phyloP scores from a whole-genome alignment of 2,797 vertebrate genomes.

The Liasis olivaceus region DNA sequence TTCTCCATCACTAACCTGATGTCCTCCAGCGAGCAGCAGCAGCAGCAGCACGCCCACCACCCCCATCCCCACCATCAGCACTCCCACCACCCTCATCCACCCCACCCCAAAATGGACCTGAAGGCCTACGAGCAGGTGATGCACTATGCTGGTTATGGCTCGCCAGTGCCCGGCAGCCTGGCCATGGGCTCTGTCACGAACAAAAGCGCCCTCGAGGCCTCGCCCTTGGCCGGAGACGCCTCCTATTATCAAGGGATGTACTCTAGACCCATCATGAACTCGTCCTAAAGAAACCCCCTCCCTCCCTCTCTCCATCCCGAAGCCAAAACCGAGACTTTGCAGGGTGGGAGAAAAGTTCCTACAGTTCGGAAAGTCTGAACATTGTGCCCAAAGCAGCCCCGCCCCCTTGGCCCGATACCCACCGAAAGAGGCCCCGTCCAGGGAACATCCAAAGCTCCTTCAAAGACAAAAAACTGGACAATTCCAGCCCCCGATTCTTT shows the following conservation, averaged over 20 bases:
- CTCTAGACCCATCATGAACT: conserved; percentile 98
- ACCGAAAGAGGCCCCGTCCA: background rate
- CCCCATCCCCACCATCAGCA: conserved; percentile 80
- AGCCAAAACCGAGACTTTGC: background rate
- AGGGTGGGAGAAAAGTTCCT: background rate
- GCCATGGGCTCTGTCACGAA: conserved; percentile 95
- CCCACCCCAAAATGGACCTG: conserved; percentile 98
- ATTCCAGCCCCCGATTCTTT: background rate
- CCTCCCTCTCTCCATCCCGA: background rate
- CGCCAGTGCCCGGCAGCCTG: conserved; percentile 90
- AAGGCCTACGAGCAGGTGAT: conserved; percentile 99
- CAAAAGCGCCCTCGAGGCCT: conserved; percentile 90
- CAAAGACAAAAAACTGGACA: background rate
- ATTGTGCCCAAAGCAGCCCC: background rate
- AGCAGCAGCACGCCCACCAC: conserved; percentile 79
- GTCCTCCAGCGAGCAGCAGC: conserved; percentile 97
- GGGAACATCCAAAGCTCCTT: background rate
- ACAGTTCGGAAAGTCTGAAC: background rate
- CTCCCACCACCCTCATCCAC: conserved; percentile 75
- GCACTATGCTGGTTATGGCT: conserved; percentile 93
- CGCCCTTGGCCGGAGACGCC: conserved; percentile 87
- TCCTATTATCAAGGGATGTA: conserved; percentile 98
- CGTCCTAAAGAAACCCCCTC: conserved; percentile 78
- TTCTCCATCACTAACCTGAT: conserved; percentile 99
- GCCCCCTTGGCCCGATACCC: background rate